Evolutionary conservation across 2,888 invertebrate genomes (phyloP).

Genomic region (Amphipoea oculea): DNA sequence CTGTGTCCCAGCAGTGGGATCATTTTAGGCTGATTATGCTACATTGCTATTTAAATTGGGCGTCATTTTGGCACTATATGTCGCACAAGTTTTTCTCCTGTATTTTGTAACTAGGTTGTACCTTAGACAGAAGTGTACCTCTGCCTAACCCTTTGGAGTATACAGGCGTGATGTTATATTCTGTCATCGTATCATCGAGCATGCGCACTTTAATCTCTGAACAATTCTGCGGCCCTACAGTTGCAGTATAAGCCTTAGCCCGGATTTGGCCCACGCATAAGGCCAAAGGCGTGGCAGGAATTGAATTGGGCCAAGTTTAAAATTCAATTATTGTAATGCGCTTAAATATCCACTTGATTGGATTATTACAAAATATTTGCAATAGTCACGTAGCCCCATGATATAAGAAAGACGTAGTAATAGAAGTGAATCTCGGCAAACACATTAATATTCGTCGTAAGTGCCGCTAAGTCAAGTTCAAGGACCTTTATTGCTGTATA

Average conservation of each 20-base stretch:
- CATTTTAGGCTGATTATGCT: not conserved
- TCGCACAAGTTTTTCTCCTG: not conserved
- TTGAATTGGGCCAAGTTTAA: conserved; percentile 33
- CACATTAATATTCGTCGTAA: conserved; percentile 49
- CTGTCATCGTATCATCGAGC: not conserved
- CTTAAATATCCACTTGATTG: conserved; percentile 28
- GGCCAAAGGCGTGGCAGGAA: conserved; percentile 16
- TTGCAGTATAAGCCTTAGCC: not conserved
- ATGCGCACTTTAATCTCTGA: not conserved
- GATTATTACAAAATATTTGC: conserved; percentile 42
- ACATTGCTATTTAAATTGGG: not conserved
- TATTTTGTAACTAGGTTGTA: not conserved
- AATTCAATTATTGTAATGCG: conserved; percentile 49
- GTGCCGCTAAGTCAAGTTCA: conserved; percentile 62
- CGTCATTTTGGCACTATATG: not conserved
- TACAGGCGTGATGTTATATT: not conserved
- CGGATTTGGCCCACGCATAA: conserved; percentile 6
- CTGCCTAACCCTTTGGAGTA: not conserved
- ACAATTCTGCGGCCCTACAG: conserved; percentile 2
- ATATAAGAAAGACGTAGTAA: conserved; percentile 24
- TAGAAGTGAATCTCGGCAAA: conserved; percentile 44
- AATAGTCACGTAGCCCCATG: conserved; percentile 21
- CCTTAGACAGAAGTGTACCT: too few relatives aligned
- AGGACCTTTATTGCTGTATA: conserved; percentile 59
- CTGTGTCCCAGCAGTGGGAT: not conserved